These are phyloP conservation scores for Silvanus unidentatus DNA, from an alignment of 2,888 invertebrate species.

Conservation along the genomic window DNA sequence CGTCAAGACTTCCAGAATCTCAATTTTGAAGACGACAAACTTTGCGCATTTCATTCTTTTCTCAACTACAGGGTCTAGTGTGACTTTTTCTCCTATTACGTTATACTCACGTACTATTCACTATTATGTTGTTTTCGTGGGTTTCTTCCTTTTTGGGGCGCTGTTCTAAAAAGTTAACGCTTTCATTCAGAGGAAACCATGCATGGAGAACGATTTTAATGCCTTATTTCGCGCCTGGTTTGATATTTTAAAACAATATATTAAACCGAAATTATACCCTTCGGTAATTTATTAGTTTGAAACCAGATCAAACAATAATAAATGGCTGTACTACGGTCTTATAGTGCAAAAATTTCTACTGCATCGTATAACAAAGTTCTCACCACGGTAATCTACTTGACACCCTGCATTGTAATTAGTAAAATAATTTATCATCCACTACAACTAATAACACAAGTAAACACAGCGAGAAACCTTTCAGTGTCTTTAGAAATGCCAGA, in stretches of 20 bases:
- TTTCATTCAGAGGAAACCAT: slow-evolving; percentile 14
- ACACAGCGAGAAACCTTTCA: too few relatives aligned
- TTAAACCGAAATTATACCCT: slow-evolving; percentile 16
- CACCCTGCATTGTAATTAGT: too few relatives aligned
- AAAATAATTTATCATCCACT: too few relatives aligned
- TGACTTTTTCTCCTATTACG: too few relatives aligned
- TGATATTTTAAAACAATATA: slow-evolving; percentile 16
- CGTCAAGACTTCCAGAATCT: slow-evolving; percentile 25
- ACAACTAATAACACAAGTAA: too few relatives aligned
- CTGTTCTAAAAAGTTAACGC: slow-evolving; percentile 9
- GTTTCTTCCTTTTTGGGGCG: too few relatives aligned
- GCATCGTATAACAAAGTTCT: too few relatives aligned
- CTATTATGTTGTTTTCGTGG: too few relatives aligned
- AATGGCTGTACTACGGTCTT: not conserved
- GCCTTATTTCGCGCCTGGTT: slow-evolving; percentile 17
- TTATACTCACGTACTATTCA: too few relatives aligned
- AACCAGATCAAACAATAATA: slow-evolving; percentile 1
- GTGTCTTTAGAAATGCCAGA: too few relatives aligned
- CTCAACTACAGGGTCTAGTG: slow-evolving; percentile 8
- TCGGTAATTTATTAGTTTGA: slow-evolving; percentile 13
- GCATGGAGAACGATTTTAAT: slow-evolving; percentile 17
- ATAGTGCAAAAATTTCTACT: too few relatives aligned
- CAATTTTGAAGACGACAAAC: slow-evolving; percentile 18
- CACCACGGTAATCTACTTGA: too few relatives aligned
- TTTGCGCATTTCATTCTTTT: slow-evolving; percentile 16